A percentile compares a stretch with the other conserved stretches of the same genome.
Conservation (phyloP, 2,113 vertebrate species). For the Rhynchopsitta pachyrhyncha region DNA sequence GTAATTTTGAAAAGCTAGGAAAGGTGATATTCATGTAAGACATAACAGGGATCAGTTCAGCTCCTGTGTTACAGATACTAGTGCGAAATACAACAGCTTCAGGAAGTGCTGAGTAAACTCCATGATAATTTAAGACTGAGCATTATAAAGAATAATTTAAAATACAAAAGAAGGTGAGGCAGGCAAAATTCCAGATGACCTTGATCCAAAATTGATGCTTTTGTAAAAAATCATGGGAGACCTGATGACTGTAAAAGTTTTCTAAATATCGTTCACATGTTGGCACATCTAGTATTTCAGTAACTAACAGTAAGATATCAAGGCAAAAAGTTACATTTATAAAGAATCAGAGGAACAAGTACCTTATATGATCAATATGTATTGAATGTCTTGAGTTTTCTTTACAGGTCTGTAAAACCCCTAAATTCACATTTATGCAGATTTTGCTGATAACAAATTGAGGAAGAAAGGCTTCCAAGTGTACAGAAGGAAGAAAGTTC, state of each 20-base stretch:
- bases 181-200: background rate
- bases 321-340: background rate
- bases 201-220: background rate
- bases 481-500: background rate
- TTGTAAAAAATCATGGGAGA: background rate
- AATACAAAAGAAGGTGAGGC: background rate
- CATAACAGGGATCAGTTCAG: background rate
- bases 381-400: background rate
- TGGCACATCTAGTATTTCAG: background rate
- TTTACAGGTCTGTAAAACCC: background rate
- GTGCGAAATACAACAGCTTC: background rate
- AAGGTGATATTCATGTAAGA: background rate
- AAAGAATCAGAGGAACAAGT: background rate
- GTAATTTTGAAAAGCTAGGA: background rate
- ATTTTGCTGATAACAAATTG: background rate
- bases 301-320: background rate
- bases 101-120: conserved; percentile 27
- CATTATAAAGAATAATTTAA: background rate
- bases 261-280: background rate
- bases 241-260: background rate
- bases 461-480: background rate
- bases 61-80: background rate
- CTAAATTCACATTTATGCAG: background rate
- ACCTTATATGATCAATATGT: background rate
- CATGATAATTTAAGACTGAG: background rate